These are phyloP conservation scores for Ornithorhynchus anatinus DNA, from an alignment of 2,113 vertebrate species.

Conservation along the genomic window DNA sequence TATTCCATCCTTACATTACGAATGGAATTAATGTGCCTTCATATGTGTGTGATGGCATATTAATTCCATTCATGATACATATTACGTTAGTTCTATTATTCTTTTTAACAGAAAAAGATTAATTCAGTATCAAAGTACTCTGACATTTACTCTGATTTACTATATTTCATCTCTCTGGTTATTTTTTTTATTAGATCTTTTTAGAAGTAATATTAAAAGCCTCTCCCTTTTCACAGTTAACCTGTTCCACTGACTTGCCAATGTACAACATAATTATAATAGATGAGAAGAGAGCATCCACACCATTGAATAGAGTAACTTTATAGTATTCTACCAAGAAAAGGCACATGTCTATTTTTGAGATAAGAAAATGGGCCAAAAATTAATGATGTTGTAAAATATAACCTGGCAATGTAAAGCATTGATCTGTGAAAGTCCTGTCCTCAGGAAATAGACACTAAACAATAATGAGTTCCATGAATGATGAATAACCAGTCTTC, in stretches of 20 bases:
- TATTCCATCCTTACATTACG: not conserved
- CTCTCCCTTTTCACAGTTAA: not conserved
- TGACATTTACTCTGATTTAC: not conserved
- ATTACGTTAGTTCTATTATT: not conserved
- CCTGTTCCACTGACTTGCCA: not conserved
- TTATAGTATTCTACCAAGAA: not conserved
- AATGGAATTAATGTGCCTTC: not conserved
- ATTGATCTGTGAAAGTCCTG: not conserved
- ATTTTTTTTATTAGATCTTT: not conserved
- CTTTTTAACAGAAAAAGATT: not conserved
- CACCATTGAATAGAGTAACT: not conserved
- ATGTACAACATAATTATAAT: not conserved
- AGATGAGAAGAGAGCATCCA: not conserved
- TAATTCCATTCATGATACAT: too few relatives aligned
- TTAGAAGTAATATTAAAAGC: not conserved
- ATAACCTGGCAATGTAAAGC: not conserved
- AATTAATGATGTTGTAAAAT: not conserved
- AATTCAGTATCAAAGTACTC: not conserved
- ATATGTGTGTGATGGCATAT: too few relatives aligned
- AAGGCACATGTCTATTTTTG: not conserved
- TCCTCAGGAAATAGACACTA: slow-evolving; percentile 6
- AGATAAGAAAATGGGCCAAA: not conserved
- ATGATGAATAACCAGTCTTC: not conserved
- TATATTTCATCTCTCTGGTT: not conserved
- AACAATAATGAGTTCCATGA: not conserved